Percentiles rank a stretch among this genome's conserved stretches.
phyloP scores from a whole-genome alignment of 2,797 vertebrate species.

The Lepilemur septentrionalis region DNA sequence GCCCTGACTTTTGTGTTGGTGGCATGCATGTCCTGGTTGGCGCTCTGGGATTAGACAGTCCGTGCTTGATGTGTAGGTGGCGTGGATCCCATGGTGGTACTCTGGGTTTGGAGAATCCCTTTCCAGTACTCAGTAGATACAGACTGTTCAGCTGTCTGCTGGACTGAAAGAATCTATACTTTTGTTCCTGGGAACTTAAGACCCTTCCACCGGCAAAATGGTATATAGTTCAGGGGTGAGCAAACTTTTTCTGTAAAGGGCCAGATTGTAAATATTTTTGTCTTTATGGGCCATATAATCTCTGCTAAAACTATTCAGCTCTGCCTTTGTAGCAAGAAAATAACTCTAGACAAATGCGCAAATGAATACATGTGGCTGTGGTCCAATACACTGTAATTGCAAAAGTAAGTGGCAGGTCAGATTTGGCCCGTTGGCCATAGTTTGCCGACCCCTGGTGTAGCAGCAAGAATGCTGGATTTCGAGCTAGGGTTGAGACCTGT shows the following conservation, averaged over 20 bases:
- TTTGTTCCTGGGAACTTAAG: not conserved
- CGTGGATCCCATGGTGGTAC: too few relatives aligned
- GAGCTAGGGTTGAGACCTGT: not conserved
- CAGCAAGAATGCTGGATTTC: not conserved
- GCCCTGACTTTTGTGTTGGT: not conserved
- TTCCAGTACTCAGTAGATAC: not conserved
- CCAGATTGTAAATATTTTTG: not conserved
- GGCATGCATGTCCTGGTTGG: not conserved
- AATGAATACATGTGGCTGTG: not conserved
- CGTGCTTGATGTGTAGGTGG: not conserved
- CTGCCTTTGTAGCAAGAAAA: not conserved
- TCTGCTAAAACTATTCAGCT: not conserved
- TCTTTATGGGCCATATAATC: not conserved
- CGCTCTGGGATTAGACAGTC: not conserved
- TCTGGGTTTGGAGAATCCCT: not conserved
- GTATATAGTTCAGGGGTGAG: not conserved
- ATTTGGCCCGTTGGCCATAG: not conserved
- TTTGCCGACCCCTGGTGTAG: not conserved
- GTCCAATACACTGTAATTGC: not conserved
- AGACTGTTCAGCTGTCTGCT: not conserved
- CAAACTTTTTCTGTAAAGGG: not conserved
- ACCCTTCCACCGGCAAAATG: not conserved
- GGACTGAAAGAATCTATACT: not conserved
- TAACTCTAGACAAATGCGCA: not conserved
- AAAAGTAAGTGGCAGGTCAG: not conserved